Percentiles rank a stretch among this genome's conserved stretches.
phyloP scores from a whole-genome alignment of 2,888 invertebrate species.

The Ormyrus thymus region DNA sequence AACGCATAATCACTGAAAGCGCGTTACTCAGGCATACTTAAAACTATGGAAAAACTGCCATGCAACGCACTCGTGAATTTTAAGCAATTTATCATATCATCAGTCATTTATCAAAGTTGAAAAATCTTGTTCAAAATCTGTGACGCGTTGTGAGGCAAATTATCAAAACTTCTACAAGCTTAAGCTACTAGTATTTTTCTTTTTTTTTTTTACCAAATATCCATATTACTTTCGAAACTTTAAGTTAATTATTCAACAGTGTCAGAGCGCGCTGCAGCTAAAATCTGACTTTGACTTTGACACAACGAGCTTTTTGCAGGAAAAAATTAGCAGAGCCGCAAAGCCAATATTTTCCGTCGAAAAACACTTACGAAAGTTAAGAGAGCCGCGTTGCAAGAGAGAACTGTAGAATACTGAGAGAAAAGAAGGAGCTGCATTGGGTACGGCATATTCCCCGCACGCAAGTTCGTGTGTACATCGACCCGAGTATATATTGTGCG shows the following conservation, averaged over 20 bases:
- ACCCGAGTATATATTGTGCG: neutral
- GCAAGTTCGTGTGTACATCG: neutral
- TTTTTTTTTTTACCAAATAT: neutral
- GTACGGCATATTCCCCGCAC: neutral
- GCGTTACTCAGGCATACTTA: constrained; percentile 2
- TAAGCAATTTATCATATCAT: constrained; percentile 21
- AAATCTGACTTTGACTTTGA: too few species aligned
- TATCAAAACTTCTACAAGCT: constrained; percentile 29
- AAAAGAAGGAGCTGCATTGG: too few species aligned
- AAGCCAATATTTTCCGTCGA: too few species aligned
- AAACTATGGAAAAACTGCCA: constrained; percentile 32
- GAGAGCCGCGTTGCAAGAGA: too few species aligned
- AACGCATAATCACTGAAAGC: too few species aligned
- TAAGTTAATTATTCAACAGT: too few species aligned
- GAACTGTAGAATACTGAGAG: too few species aligned
- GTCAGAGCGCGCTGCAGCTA: too few species aligned
- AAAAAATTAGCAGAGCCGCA: too few species aligned
- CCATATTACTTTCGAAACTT: too few species aligned
- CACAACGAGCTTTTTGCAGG: too few species aligned
- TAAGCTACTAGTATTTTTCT: neutral
- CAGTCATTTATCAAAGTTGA: neutral
- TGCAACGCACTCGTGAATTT: constrained; percentile 35
- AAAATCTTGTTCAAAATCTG: neutral
- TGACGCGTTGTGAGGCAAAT: constrained; percentile 14
- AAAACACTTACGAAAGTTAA: too few species aligned